Percentiles rank a stretch among this genome's conserved stretches.
Conservation (phyloP, 1,140 invertebrate genomes). For the Oncopodura yosiiana region DNA sequence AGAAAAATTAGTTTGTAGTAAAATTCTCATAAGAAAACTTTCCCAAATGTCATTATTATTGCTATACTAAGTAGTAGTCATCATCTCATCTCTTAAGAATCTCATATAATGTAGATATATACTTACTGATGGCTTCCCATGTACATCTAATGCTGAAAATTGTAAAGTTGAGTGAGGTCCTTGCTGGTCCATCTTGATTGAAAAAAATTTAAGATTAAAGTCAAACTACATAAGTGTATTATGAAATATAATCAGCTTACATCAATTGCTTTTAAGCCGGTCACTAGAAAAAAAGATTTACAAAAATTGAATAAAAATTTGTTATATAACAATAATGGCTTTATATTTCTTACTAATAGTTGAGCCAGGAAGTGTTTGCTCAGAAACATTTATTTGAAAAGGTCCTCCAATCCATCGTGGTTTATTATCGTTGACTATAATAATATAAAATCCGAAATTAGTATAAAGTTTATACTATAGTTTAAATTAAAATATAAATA, state of each 20-base stretch:
- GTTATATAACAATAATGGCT: conserved; percentile 41
- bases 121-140: conserved; percentile 59
- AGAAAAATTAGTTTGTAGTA: too few species aligned
- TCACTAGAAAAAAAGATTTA: too few species aligned
- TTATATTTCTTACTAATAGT: conserved; percentile 29
- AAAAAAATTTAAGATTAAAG: conserved; percentile 37
- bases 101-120: too few species aligned
- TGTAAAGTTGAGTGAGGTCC: conserved; percentile 80
- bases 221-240: too few species aligned
- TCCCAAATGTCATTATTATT: too few species aligned
- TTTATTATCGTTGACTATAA: neutral
- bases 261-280: too few species aligned
- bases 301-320: too few species aligned
- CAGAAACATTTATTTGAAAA: conserved; percentile 27
- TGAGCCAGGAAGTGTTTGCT: conserved; percentile 33
- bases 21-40: too few species aligned
- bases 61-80: too few species aligned
- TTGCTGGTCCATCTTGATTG: conserved; percentile 73
- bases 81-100: too few species aligned
- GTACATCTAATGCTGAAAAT: conserved; percentile 48
- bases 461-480: conserved; percentile 53
- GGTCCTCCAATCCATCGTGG: conserved; percentile 29
- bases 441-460: neutral
- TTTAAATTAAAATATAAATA: too few species aligned
- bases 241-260: too few species aligned